Conservation (phyloP, 1,140 invertebrate species). For the Leptestheria dahalacensis region DNA sequence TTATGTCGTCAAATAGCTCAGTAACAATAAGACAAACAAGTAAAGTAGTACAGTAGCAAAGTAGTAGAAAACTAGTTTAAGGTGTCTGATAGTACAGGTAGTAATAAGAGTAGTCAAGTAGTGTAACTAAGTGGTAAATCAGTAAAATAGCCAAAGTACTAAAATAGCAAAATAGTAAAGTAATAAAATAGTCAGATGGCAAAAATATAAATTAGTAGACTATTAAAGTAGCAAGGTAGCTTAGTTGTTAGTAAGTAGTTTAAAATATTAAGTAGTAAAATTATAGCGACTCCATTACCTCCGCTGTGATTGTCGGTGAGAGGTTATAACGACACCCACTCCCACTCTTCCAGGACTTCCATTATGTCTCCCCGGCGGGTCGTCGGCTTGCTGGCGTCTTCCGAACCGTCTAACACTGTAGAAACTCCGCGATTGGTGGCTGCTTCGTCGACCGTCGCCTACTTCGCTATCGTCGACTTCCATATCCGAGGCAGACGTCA, state of each 20-base stretch:
- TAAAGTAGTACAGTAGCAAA: too few species aligned
- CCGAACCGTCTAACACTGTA: slow-evolving; percentile 18
- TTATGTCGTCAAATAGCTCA: too few species aligned
- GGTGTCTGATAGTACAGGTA: too few species aligned
- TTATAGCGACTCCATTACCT: slow-evolving; percentile 39
- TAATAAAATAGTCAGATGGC: too few species aligned
- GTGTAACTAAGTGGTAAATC: too few species aligned
- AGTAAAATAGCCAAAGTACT: too few species aligned
- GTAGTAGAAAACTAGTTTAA: too few species aligned
- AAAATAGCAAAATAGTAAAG: neutral
- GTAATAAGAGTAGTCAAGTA: too few species aligned
- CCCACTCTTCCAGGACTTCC: slow-evolving; percentile 24
- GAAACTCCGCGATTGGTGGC: slow-evolving; percentile 20
- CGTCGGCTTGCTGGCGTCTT: neutral
- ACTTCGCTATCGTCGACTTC: slow-evolving; percentile 16
- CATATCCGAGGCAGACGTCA: slow-evolving; percentile 16
- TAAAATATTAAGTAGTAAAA: neutral
- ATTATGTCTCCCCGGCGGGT: neutral
- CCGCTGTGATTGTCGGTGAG: slow-evolving; percentile 70
- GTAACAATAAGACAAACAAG: too few species aligned
- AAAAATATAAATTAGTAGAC: too few species aligned
- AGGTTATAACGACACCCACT: slow-evolving; percentile 78
- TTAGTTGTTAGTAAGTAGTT: too few species aligned
- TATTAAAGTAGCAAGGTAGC: too few species aligned
- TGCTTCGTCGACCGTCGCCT: neutral